Percentiles rank a stretch among this genome's conserved stretches.
Conservation (phyloP, 2,797 vertebrate genomes). For the Cygnus olor region DNA sequence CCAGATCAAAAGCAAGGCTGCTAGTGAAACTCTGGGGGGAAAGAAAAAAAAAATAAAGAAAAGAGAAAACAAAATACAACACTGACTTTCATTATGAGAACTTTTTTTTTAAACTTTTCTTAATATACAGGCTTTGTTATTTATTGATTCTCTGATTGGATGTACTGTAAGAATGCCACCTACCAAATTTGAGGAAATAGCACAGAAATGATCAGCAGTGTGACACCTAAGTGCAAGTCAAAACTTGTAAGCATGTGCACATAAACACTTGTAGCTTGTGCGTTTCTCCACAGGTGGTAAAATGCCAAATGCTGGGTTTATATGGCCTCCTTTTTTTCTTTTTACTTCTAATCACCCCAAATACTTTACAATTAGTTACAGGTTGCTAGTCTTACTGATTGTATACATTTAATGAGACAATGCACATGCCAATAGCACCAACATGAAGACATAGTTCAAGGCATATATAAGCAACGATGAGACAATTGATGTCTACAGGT, state of each 20-base stretch:
- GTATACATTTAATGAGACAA: neutral
- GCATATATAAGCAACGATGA: neutral
- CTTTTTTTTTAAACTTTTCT: conserved; percentile 56
- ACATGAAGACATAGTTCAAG: neutral
- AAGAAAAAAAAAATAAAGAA: neutral
- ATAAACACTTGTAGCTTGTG: neutral
- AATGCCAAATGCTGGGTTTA: neutral
- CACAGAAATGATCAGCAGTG: conserved; percentile 36
- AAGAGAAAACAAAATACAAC: neutral
- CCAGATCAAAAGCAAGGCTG: conserved; percentile 78
- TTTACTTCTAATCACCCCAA: neutral
- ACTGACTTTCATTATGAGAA: conserved; percentile 38
- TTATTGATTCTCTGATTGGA: conserved; percentile 44
- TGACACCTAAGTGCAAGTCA: conserved; percentile 7
- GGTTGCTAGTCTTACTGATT: neutral
- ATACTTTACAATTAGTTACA: neutral
- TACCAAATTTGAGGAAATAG: conserved; percentile 35
- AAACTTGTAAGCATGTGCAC: neutral
- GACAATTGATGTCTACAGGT: neutral
- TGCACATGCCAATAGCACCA: neutral
- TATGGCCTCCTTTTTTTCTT: neutral
- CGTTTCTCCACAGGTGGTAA: neutral
- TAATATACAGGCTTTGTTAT: conserved; percentile 28
- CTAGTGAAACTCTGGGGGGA: conserved; percentile 30
- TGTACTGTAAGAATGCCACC: conserved; percentile 49